phyloP scores from a whole-genome alignment of 2,113 vertebrate genomes.

The Embiotoca jacksoni region DNA sequence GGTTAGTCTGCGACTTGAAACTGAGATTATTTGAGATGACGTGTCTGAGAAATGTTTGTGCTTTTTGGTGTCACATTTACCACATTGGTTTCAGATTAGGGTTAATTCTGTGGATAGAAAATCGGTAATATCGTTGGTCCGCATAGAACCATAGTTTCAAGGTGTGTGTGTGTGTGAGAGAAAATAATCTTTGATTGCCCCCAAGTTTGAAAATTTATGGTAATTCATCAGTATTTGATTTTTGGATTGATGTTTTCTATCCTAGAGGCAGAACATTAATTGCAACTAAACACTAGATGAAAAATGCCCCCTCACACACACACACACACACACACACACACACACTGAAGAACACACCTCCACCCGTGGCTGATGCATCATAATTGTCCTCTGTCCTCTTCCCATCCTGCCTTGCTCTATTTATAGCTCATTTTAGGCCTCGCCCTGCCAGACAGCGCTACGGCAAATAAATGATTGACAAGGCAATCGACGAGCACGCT shows the following conservation, averaged over 20 bases:
- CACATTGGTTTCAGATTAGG: too few relatives aligned
- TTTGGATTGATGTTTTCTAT: conserved; percentile 56
- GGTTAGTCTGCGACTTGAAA: not conserved
- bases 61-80: not conserved
- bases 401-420: conserved; percentile 64
- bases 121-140: not conserved
- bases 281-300: conserved; percentile 33
- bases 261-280: conserved; percentile 48
- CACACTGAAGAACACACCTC: conserved; percentile 12
- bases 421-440: conserved; percentile 69
- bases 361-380: conserved; percentile 37
- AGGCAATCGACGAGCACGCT: conserved; percentile 51
- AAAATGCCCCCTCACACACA: not conserved
- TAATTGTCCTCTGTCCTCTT: conserved; percentile 70
- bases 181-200: conserved; percentile 29
- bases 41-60: too few relatives aligned
- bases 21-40: too few relatives aligned
- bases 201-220: conserved; percentile 44
- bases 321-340: not conserved
- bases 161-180: not conserved
- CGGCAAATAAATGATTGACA: conserved; percentile 72
- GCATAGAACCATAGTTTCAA: conserved; percentile 11
- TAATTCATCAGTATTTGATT: conserved; percentile 64
- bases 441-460: conserved; percentile 48
- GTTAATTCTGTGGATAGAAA: not conserved